Percentiles rank a stretch among this genome's conserved stretches.
phyloP scores from a whole-genome alignment of 64 coral and sea anemone genomes.

The Orbicella faveolata region DNA sequence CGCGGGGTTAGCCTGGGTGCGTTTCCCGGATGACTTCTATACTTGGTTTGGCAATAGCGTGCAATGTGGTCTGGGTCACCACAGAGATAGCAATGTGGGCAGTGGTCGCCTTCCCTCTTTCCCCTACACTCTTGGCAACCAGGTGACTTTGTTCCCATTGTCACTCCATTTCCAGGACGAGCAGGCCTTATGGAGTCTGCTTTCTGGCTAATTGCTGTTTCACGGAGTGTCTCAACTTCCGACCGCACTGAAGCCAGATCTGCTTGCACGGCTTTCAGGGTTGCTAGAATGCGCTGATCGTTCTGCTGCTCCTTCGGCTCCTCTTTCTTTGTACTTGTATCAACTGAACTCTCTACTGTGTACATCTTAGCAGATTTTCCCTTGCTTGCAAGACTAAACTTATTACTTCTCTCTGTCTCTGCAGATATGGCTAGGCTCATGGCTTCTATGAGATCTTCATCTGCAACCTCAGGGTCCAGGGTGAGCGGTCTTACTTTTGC shows the following conservation, averaged over 20 bases:
- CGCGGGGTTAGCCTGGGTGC: neutral
- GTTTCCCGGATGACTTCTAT: neutral
- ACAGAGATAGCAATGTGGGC: conserved; percentile 5
- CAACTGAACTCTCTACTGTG: neutral
- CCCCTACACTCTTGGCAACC: neutral
- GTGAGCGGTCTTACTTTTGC: conserved; percentile 30
- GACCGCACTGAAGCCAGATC: conserved; percentile 27
- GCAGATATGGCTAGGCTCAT: conserved; percentile 62
- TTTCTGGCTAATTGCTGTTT: neutral
- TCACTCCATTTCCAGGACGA: neutral
- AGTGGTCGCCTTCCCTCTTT: neutral
- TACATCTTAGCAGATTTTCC: conserved; percentile 34
- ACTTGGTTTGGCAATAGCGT: neutral
- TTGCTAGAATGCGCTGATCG: conserved; percentile 21
- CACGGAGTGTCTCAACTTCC: conserved; percentile 27
- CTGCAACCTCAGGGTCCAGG: conserved; percentile 4
- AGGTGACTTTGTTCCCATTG: neutral
- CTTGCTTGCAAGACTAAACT: conserved; percentile 31
- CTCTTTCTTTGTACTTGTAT: conserved; percentile 18
- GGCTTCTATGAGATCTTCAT: conserved; percentile 33
- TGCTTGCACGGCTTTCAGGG: conserved; percentile 33
- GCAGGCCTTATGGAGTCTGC: neutral
- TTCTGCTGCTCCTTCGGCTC: neutral
- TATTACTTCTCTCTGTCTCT: conserved; percentile 51
- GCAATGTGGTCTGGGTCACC: neutral